These are phyloP conservation scores for Eledone cirrhosa DNA, from an alignment of 2,888 invertebrate species.

Conservation along the genomic window DNA sequence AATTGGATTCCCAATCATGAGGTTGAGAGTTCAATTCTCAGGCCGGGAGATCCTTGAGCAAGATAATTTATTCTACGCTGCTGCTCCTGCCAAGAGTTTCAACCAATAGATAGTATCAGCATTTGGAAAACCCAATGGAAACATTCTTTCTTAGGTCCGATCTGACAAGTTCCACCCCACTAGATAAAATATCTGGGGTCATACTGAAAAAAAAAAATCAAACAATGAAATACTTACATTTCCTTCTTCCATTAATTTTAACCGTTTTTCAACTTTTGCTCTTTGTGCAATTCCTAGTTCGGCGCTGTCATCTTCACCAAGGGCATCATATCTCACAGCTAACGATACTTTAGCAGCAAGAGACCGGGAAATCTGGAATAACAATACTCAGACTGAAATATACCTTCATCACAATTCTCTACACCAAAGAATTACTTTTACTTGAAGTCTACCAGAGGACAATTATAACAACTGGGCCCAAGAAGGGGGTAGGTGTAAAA, in stretches of 20 bases:
- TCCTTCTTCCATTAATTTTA: constrained; percentile 82
- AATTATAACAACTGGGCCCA: too few species aligned
- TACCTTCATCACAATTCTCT: too few species aligned
- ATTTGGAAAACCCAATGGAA: not conserved
- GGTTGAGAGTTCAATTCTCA: too few species aligned
- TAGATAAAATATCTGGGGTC: not conserved
- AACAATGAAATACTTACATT: constrained; percentile 72
- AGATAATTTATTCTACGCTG: too few species aligned
- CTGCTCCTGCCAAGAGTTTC: too few species aligned
- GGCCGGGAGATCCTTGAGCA: too few species aligned
- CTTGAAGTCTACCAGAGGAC: too few species aligned
- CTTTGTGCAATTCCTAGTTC: constrained; percentile 90
- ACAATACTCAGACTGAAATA: not conserved
- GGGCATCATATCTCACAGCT: constrained; percentile 92
- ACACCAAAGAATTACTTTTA: too few species aligned
- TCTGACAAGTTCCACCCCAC: not conserved
- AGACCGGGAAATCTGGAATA: constrained; percentile 80
- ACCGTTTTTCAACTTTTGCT: constrained; percentile 83
- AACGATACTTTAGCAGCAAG: constrained; percentile 95
- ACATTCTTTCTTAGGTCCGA: not conserved
- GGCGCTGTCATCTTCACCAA: constrained; percentile 84
- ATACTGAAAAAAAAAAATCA: not conserved
- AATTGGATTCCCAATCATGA: too few species aligned
- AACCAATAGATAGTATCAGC: too few species aligned
- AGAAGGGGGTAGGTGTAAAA: too few species aligned